Evolutionary conservation across 2,888 invertebrate species (phyloP), one percentile per base, ranked within the genome.

Genomic region (Ferrisia virgata): DNA sequence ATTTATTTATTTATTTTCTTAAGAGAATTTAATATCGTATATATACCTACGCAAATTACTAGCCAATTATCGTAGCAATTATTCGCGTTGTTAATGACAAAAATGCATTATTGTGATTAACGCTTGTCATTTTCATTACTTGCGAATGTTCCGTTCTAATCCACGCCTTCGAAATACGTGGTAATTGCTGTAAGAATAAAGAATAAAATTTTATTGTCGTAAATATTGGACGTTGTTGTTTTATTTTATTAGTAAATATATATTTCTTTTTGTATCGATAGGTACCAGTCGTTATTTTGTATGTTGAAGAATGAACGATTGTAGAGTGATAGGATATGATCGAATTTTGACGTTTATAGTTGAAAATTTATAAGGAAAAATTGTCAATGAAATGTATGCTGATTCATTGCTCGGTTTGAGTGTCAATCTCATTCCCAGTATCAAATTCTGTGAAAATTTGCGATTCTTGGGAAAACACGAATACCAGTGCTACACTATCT

Each of bases 1-100:
- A 64, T 64, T 64, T n/a, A n/a, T n/a, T n/a, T n/a, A 8, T 39
- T 64, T 64, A 64, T 64, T 64, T 64, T 64, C 28, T 11, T 64
- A 64, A 64, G 58, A n/a, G 47, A 47, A 47, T 47, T 64, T 64
- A 64, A 13, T 28, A 64, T 64, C 22, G 8, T 64, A 6, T 53
- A 39, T 39, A 53, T 53, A 40, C 40, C 47, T 64, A 64, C 28
- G 58, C 47, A 47, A 47, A 64, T 64, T 25, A 22, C 25, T 64
- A 64, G 58, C 58, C 58, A 64, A 64, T 64, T 64, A 64, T 64
- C 58, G 58, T 25, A 64, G 58, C 58, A 64, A 64, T 64, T 64
- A 64, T 64, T 64, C 28, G 28, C 58, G 22, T 64, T 64, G 58
- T 64, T 25, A 64, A 64, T 64, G 58, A 64, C 22, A 25, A 64